phyloP scores from a whole-genome alignment of 2,888 invertebrate species.

The Lithophane semibrunnea region DNA sequence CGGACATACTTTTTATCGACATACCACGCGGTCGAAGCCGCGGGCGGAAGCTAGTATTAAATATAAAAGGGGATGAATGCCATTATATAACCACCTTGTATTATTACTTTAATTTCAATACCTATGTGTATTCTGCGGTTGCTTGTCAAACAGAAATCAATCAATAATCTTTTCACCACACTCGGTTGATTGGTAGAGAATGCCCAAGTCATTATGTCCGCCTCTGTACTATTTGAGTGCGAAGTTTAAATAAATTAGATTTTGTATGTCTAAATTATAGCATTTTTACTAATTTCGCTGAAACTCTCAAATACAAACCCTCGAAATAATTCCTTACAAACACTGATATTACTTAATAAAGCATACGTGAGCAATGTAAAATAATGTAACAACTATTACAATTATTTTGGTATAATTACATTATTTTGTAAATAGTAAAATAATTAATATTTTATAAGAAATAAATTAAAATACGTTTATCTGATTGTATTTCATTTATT shows the following conservation, averaged over 20 bases:
- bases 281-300: slow-evolving; percentile 29
- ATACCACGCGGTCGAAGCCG: too few relatives aligned
- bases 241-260: background rate
- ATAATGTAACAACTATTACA: slow-evolving; percentile 36
- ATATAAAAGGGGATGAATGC: background rate
- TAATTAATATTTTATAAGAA: slow-evolving; percentile 70
- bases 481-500: slow-evolving; percentile 60
- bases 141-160: slow-evolving; percentile 9
- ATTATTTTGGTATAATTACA: slow-evolving; percentile 47
- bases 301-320: background rate
- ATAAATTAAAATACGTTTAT: slow-evolving; percentile 63
- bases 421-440: slow-evolving; percentile 67
- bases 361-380: slow-evolving; percentile 40
- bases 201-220: background rate
- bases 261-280: slow-evolving; percentile 32
- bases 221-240: background rate
- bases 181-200: background rate
- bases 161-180: background rate
- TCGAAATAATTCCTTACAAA: slow-evolving; percentile 12
- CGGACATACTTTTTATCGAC: too few relatives aligned
- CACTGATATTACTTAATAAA: slow-evolving; percentile 43
- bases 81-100: background rate
- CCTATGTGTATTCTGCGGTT: slow-evolving; percentile 2
- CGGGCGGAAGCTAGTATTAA: too few relatives aligned
- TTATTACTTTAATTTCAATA: background rate